Evolutionary conservation across 2,888 invertebrate genomes (phyloP).

Genomic region (Amphipoea oculea): DNA sequence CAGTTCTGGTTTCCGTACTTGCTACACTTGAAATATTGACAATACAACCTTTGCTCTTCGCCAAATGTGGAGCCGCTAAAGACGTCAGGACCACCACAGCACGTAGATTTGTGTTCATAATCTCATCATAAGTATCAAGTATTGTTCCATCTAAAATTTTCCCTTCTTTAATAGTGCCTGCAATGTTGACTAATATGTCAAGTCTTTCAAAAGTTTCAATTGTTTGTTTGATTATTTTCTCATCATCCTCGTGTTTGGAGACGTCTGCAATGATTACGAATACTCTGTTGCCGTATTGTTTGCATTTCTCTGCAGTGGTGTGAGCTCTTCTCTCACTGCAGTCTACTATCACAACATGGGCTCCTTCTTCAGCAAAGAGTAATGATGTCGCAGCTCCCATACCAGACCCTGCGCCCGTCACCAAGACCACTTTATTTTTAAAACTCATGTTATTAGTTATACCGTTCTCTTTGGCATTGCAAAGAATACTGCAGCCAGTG

Average conservation of each 20-base stretch:
- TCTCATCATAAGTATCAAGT: constrained; percentile 67
- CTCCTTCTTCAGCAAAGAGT: constrained; percentile 45
- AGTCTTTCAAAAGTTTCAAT: constrained; percentile 70
- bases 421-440: constrained; percentile 27
- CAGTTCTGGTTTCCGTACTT: constrained; percentile 6
- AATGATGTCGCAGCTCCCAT: constrained; percentile 41
- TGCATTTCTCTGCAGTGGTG: constrained; percentile 41
- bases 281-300: constrained; percentile 57
- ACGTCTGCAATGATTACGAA: constrained; percentile 72
- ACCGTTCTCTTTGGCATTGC: neutral
- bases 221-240: constrained; percentile 67
- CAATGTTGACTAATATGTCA: constrained; percentile 75
- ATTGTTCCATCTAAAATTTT: constrained; percentile 52
- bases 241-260: constrained; percentile 68
- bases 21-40: constrained; percentile 74
- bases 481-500: neutral
- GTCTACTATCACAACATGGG: constrained; percentile 35
- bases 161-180: constrained; percentile 62
- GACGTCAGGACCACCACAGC: constrained; percentile 68
- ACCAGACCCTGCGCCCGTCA: constrained; percentile 45
- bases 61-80: constrained; percentile 70
- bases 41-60: constrained; percentile 74
- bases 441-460: constrained; percentile 47
- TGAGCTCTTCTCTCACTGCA: constrained; percentile 1
- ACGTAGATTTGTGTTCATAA: constrained; percentile 73